Percentiles rank a stretch among this genome's conserved stretches.
These are phyloP conservation scores for Nephila pilipes DNA, from an alignment of 1,140 invertebrate genomes.

Conservation along the genomic window DNA sequence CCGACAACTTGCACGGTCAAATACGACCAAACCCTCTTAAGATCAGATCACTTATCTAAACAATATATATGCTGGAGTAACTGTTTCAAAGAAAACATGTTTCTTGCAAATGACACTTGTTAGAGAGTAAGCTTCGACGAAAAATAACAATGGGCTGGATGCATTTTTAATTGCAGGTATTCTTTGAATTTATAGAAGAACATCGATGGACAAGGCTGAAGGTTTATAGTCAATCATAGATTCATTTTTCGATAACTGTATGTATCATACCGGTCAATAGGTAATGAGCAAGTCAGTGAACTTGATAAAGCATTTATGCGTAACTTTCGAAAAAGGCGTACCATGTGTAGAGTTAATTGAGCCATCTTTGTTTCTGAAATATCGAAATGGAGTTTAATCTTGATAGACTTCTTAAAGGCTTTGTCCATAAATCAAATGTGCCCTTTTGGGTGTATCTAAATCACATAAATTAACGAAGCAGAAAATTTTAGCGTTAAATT, in stretches of 20 bases:
- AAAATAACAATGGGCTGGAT: neutral
- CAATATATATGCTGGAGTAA: neutral
- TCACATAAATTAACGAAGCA: no score
- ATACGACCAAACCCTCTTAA: neutral
- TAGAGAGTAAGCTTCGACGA: neutral
- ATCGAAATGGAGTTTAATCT: neutral
- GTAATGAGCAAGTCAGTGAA: constrained; percentile 12
- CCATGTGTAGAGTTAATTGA: neutral
- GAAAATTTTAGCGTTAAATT: no score
- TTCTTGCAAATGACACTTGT: neutral
- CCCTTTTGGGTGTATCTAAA: no score
- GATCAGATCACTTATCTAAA: neutral
- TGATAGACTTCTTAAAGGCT: neutral
- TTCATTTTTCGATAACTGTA: neutral
- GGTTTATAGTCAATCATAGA: neutral
- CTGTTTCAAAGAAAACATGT: neutral
- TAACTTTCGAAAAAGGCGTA: neutral
- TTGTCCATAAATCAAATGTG: no score
- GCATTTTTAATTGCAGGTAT: neutral
- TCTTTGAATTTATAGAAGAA: neutral
- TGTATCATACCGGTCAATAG: neutral
- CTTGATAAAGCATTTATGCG: neutral
- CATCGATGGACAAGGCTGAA: neutral
- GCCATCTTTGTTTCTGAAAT: neutral
- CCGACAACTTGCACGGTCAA: neutral